Percentiles rank a stretch among this genome's conserved stretches.
Evolutionary conservation across 2,888 invertebrate species (phyloP).

Genomic region (Ennomos fuscantarius): DNA sequence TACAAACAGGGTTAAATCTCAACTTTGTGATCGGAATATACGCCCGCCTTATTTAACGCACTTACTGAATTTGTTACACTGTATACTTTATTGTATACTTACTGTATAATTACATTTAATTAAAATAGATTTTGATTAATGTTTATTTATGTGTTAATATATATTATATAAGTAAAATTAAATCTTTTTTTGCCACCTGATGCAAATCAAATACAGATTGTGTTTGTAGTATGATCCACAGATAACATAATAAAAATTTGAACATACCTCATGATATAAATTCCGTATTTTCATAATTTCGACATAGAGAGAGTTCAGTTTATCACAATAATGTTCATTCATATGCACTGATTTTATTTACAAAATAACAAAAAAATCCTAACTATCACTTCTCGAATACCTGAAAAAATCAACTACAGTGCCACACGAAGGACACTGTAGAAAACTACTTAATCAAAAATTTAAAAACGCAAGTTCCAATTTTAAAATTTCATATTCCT

Average conservation of each 20-base stretch:
- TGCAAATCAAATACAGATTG: too few relatives aligned
- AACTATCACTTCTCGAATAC: conserved; percentile 11
- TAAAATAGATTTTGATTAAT: not conserved
- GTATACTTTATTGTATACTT: not conserved
- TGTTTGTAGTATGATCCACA: too few relatives aligned
- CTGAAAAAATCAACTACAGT: conserved; percentile 2
- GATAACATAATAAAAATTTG: conserved; percentile 11
- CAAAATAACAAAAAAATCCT: conserved; percentile 15
- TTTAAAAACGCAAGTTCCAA: not conserved
- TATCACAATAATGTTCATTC: conserved; percentile 60
- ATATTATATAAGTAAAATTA: too few relatives aligned
- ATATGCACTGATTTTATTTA: conserved; percentile 50
- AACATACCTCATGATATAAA: conserved; percentile 76
- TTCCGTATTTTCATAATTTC: conserved; percentile 81
- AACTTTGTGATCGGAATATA: conserved; percentile 42
- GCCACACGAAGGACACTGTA: too few relatives aligned
- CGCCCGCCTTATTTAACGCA: conserved; percentile 29
- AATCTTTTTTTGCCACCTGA: too few relatives aligned
- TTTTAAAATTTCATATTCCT: conserved; percentile 17
- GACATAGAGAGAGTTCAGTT: conserved; percentile 50
- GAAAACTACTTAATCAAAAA: too few relatives aligned
- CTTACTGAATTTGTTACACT: conserved; percentile 18
- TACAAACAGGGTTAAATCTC: conserved; percentile 53
- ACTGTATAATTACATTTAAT: conserved; percentile 14
- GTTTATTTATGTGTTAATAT: too few relatives aligned